Evolutionary conservation across 1,140 invertebrate genomes (phyloP), one percentile per base, ranked within the genome.

Genomic region (Bicyclus anynana): DNA sequence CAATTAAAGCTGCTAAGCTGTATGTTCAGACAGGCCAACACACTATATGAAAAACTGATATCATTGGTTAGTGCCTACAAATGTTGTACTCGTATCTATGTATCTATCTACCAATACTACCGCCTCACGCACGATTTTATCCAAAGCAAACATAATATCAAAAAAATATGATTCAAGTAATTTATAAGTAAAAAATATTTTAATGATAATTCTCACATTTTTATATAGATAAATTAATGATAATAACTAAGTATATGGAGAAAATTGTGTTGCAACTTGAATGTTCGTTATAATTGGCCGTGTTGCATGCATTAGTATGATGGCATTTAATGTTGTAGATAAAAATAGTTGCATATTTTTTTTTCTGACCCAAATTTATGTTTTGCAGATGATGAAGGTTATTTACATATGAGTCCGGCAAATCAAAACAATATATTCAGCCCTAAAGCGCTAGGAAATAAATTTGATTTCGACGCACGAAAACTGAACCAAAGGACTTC

Each of bases 301-400:
- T 40, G 3, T 14, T 40, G 37, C 37, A 40, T 40, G 37, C 37
- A 5, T 5, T 40, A 17, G 13, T 40, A 38, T 10, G 2, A 5
- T 33, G 3, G 29, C 10, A 12, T 33, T 33, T 1, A 10, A 12
- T 33, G 29, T 33, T 33, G 29, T 33, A 12, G 10, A 12, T 33
- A 33, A 9, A 33, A 10, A 33, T 33, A 29, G 5, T 7, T 33
- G n/a, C 10, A 33, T 33, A 12, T 33, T 4, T 10, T 3, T 3
- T 33, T 7, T 33, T 12, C 0, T 10, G 29, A 12, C n/a, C n/a
- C 29, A 40, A 7, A 21, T 9, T 29, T 53, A 21, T 57, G 16
- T 55, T 86, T 80, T 42, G n/a, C 74, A 89, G 87, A 89, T 57
- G 80, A 83, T 17, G 84, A 89, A 53, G 89, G 89, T 13, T 90